These are phyloP conservation scores for Micrasema minimum DNA, from an alignment of 1,140 invertebrate species.

Conservation along the genomic window DNA sequence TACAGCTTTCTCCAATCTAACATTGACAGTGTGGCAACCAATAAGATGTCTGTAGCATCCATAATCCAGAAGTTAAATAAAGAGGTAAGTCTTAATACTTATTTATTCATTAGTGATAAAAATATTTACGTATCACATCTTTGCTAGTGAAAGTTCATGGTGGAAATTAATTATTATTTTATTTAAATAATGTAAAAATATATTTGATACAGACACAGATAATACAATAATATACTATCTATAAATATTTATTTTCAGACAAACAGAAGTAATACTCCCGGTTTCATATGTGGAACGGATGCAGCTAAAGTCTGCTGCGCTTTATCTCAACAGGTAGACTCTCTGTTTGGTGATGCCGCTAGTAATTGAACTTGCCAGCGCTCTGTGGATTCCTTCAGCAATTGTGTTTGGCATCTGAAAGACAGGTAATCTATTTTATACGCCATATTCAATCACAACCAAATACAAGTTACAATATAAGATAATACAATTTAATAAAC, in stretches of 20 bases:
- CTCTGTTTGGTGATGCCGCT: conserved; percentile 86
- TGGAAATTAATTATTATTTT: too few species aligned
- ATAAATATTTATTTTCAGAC: conserved; percentile 30
- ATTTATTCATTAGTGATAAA: background rate
- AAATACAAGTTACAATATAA: too few species aligned
- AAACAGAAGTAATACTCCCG: conserved; percentile 64
- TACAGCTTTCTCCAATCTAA: conserved; percentile 84
- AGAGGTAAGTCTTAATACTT: conserved; percentile 58
- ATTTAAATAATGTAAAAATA: too few species aligned
- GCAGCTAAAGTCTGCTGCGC: conserved; percentile 88
- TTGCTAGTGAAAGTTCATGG: too few species aligned
- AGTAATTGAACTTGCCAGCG: conserved; percentile 84
- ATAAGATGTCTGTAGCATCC: conserved; percentile 65
- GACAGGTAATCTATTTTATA: conserved; percentile 69
- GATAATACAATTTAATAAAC: too few species aligned
- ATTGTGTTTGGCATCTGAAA: conserved; percentile 83
- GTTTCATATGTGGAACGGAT: conserved; percentile 81
- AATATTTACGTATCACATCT: background rate
- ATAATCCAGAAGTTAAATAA: conserved; percentile 65
- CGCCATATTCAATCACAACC: too few species aligned
- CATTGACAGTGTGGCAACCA: conserved; percentile 70
- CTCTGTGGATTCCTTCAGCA: conserved; percentile 84
- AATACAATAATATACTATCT: background rate
- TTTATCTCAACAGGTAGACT: conserved; percentile 86
- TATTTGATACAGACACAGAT: too few species aligned